These are phyloP conservation scores for Drosophila macrospina DNA, from an alignment of 2,888 invertebrate genomes.

Conservation along the genomic window DNA sequence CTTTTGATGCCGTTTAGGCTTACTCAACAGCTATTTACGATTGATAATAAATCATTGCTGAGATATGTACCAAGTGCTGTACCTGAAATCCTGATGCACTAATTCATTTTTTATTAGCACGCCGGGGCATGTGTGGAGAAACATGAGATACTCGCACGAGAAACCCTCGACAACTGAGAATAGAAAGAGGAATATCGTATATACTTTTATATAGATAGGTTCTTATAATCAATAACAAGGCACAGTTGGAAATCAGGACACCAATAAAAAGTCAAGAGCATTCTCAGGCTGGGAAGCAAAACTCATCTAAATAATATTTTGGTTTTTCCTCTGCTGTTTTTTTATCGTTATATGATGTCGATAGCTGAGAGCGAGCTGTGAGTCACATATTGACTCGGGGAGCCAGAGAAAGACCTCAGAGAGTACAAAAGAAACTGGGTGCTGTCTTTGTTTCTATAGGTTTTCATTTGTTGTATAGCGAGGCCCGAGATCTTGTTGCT, in stretches of 20 bases:
- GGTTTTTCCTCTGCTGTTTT: constrained; percentile 7
- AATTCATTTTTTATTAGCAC: constrained; percentile 79
- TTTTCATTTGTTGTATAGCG: constrained; percentile 9
- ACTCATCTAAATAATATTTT: constrained; percentile 71
- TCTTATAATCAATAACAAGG: constrained; percentile 71
- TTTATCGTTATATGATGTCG: constrained; percentile 58
- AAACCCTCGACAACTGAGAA: constrained; percentile 38
- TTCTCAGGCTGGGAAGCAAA: constrained; percentile 45
- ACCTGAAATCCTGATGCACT: constrained; percentile 67
- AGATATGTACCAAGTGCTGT: constrained; percentile 41
- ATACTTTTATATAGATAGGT: constrained; percentile 4
- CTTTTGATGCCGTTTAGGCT: constrained; percentile 42
- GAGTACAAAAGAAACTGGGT: constrained; percentile 34
- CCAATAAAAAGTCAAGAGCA: constrained; percentile 58
- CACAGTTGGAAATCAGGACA: constrained; percentile 80
- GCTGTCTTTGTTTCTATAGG: constrained; percentile 40
- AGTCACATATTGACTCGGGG: constrained; percentile 29
- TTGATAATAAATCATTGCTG: constrained; percentile 72
- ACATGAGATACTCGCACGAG: constrained; percentile 15
- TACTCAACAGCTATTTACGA: constrained; percentile 71
- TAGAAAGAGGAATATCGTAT: constrained; percentile 12
- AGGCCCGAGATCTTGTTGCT: constrained; percentile 60
- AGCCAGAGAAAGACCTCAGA: constrained; percentile 8
- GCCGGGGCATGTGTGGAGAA: constrained; percentile 43
- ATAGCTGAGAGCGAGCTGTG: constrained; percentile 33